Conservation (phyloP, 92 coral and sea anemone genomes). For the Parazoanthus darwini region DNA sequence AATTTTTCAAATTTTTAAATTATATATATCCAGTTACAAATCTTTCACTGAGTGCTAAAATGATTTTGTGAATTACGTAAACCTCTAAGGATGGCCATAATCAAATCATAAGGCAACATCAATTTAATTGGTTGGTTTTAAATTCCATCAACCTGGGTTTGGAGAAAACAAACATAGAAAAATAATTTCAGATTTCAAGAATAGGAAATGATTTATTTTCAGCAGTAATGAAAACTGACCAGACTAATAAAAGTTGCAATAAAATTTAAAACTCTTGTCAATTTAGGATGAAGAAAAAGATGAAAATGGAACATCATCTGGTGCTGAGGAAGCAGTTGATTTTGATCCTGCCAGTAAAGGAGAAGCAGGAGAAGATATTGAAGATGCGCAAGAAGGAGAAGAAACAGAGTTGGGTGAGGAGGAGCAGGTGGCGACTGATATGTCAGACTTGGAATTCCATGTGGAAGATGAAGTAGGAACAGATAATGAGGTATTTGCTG, state of each 20-base stretch:
- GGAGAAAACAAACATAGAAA: no score
- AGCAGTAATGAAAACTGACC: neutral
- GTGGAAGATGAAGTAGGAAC: slow-evolving; percentile 25
- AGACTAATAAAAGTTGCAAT: neutral
- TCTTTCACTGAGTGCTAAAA: no score
- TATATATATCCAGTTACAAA: no score
- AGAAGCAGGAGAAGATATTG: neutral
- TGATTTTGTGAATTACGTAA: no score
- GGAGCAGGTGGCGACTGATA: slow-evolving; percentile 29
- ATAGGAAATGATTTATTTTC: neutral
- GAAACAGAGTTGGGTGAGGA: slow-evolving; percentile 60
- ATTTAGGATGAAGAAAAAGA: slow-evolving; percentile 39
- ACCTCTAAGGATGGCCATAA: no score
- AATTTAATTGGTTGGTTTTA: no score
- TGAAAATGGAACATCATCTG: slow-evolving; percentile 36
- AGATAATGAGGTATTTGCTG: neutral
- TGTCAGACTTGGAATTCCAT: slow-evolving; percentile 13
- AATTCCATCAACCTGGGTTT: no score
- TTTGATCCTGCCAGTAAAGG: neutral
- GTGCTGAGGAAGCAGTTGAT: slow-evolving; percentile 42
- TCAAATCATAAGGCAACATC: no score
- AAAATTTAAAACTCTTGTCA: neutral
- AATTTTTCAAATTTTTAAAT: neutral
- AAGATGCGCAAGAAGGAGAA: slow-evolving; percentile 30
- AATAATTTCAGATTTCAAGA: neutral